Conservation (phyloP, 1,140 invertebrate species). For the Neodiprion lecontei region DNA sequence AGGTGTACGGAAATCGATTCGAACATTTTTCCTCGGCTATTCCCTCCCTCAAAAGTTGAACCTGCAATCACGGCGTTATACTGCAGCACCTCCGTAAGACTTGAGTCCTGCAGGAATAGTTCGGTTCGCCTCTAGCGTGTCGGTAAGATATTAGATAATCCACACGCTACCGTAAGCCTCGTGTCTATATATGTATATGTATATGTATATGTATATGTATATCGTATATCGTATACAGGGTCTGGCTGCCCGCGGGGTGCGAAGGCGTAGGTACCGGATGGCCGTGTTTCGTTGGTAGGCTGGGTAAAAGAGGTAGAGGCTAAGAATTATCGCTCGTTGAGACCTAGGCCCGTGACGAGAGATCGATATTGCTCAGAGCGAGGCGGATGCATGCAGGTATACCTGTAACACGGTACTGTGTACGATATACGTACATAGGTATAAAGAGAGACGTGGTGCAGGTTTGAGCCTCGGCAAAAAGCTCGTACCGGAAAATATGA, state of each 20-base stretch:
- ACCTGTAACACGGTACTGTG: no score
- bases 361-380: background rate
- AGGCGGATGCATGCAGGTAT: no score
- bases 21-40: no score
- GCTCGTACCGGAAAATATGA: background rate
- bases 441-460: no score
- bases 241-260: no score
- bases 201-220: no score
- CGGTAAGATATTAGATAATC: conserved; percentile 2
- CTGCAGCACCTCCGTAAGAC: background rate
- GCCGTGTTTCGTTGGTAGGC: background rate
- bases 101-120: background rate
- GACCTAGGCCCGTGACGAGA: background rate
- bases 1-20: no score
- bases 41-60: background rate
- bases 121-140: background rate
- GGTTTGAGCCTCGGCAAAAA: background rate
- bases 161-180: background rate
- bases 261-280: no score
- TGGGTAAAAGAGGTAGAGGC: background rate
- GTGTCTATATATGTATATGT: background rate
- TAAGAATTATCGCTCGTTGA: background rate
- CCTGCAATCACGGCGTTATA: background rate
- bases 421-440: no score
- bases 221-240: no score